phyloP scores from a whole-genome alignment of 2,888 invertebrate species.

The Pseudolycoriella hygida region DNA sequence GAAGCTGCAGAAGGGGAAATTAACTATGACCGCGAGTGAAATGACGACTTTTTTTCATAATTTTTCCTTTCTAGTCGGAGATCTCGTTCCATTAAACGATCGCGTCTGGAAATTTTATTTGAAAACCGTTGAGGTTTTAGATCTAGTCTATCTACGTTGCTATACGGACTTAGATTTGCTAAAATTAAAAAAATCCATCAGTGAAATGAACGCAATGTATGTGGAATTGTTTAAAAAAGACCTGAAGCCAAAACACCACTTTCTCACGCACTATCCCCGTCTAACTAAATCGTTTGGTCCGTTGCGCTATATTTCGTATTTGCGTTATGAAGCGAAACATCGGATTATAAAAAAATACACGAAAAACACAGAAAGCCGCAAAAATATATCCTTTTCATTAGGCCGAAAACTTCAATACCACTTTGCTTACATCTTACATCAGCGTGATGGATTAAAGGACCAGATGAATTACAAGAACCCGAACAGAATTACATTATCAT shows the following conservation, averaged over 20 bases:
- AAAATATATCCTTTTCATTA: too few relatives aligned
- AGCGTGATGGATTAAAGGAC: too few relatives aligned
- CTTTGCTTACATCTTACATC: too few relatives aligned
- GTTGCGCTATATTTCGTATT: neutral
- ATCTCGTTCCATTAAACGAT: slow-evolving; percentile 3
- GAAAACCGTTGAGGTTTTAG: neutral
- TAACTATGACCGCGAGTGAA: slow-evolving; percentile 7
- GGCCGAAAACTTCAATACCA: too few relatives aligned
- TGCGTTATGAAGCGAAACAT: neutral
- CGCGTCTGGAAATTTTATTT: slow-evolving; percentile 4
- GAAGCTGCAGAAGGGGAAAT: neutral
- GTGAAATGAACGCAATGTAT: neutral
- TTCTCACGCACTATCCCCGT: neutral
- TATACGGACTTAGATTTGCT: too few relatives aligned
- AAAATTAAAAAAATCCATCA: neutral
- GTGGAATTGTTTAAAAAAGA: neutral
- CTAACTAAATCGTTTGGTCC: neutral
- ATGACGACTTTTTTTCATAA: slow-evolving; percentile 5
- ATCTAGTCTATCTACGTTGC: too few relatives aligned
- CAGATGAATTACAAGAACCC: too few relatives aligned
- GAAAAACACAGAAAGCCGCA: too few relatives aligned
- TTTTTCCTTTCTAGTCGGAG: neutral
- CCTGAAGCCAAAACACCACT: slow-evolving; percentile 1
- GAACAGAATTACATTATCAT: too few relatives aligned
- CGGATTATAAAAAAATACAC: too few relatives aligned